These are phyloP conservation scores for Philotrypesis tridentata DNA, from an alignment of 1,140 invertebrate species.

Conservation along the genomic window DNA sequence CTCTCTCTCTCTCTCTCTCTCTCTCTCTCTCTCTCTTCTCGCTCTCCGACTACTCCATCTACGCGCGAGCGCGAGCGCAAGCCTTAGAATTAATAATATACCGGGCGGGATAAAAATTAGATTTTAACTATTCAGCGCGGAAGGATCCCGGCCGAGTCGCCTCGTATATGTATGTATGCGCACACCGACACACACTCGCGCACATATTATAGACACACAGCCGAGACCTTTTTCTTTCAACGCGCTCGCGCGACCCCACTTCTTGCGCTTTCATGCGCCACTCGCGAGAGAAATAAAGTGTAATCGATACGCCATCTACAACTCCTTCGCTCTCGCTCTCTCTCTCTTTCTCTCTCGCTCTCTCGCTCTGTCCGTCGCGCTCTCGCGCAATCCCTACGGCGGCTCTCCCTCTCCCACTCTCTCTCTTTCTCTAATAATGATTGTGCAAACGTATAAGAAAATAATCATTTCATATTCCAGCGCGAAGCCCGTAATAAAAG, in stretches of 20 bases:
- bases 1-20: not conserved
- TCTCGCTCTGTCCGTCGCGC: not conserved
- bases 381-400: not conserved
- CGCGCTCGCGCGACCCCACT: constrained; percentile 35
- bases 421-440: constrained; percentile 35
- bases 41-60: too few species aligned
- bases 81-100: constrained; percentile 42
- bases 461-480: constrained; percentile 50
- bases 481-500: constrained; percentile 45
- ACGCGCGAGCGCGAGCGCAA: not conserved
- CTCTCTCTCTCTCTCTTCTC: not conserved
- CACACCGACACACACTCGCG: not conserved
- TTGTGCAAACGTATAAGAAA: constrained; percentile 51
- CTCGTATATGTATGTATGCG: not conserved
- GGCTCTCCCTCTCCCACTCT: not conserved
- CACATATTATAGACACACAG: too few species aligned
- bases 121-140: constrained; percentile 47
- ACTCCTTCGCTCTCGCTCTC: constrained; percentile 29
- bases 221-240: constrained; percentile 24
- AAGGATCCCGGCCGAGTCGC: not conserved
- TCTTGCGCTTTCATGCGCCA: constrained; percentile 46
- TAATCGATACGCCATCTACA: constrained; percentile 50
- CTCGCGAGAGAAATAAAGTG: constrained; percentile 43
- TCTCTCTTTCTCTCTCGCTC: not conserved
- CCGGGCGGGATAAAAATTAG: constrained; percentile 42